Conservation (phyloP, 2,113 vertebrate species). For the Indicator indicator region DNA sequence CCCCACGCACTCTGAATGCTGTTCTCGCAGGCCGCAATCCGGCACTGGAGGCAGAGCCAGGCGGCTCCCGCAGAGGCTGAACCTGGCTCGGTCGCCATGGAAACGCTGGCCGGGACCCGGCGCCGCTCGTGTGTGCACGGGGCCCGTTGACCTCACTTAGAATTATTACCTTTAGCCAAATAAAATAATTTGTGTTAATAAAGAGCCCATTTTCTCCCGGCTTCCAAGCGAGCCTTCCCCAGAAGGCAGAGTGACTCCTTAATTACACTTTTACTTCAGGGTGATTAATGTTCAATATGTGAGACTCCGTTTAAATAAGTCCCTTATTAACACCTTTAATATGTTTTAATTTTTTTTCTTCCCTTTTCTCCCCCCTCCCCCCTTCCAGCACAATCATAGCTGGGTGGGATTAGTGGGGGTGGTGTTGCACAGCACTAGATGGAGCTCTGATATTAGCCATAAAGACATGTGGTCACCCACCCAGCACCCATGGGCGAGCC, state of each 20-base stretch:
- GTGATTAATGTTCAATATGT: constrained; percentile 77
- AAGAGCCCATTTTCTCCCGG: constrained; percentile 74
- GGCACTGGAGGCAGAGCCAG: constrained; percentile 19
- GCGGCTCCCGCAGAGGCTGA: constrained; percentile 34
- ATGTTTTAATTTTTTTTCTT: constrained; percentile 47
- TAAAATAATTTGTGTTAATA: constrained; percentile 85
- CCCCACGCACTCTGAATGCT: no score
- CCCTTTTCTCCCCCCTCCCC: no score
- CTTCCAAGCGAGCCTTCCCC: constrained; percentile 63
- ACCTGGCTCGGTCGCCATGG: constrained; percentile 73
- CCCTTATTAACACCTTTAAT: constrained; percentile 67
- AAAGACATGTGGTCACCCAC: not conserved
- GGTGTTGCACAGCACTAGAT: constrained; percentile 60
- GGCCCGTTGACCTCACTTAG: constrained; percentile 79
- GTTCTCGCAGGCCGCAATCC: no score
- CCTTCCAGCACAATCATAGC: not conserved
- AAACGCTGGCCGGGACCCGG: constrained; percentile 68
- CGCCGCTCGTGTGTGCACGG: constrained; percentile 4
- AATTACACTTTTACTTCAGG: constrained; percentile 74
- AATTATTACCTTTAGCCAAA: constrained; percentile 86
- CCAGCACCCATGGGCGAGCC: not conserved
- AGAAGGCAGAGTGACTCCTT: constrained; percentile 69
- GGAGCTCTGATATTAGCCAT: constrained; percentile 64
- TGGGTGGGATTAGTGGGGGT: constrained; percentile 31
- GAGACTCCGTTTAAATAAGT: constrained; percentile 72